A percentile compares a stretch with the other conserved stretches of the same genome.
Evolutionary conservation across 1,140 invertebrate genomes (phyloP).

Genomic region (Araneus ventricosus): DNA sequence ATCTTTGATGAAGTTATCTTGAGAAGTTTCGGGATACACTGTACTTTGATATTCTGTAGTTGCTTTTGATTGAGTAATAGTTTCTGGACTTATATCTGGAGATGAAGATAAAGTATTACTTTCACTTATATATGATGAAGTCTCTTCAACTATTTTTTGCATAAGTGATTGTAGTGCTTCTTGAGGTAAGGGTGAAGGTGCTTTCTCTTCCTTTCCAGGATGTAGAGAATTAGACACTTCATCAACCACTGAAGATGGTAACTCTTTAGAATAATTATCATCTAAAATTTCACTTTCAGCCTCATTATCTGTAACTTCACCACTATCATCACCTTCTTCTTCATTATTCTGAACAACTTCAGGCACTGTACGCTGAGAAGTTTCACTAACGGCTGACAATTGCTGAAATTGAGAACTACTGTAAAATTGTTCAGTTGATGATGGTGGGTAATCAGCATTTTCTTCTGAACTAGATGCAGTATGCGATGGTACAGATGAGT

Average conservation of each 20-base stretch:
- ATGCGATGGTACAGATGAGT: not conserved
- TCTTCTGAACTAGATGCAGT: not conserved
- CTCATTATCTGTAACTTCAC: not conserved
- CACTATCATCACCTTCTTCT: slow-evolving; percentile 7
- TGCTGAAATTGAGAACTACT: not conserved
- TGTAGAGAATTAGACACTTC: not conserved
- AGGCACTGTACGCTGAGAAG: not conserved
- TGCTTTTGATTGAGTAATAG: not conserved
- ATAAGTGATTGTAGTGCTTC: not conserved
- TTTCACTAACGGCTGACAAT: no score
- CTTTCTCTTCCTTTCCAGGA: not conserved
- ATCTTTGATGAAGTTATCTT: not conserved
- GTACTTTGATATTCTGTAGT: not conserved
- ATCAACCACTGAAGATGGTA: not conserved
- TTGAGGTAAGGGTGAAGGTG: not conserved
- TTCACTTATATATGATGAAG: not conserved
- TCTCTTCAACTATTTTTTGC: not conserved
- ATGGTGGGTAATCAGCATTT: not conserved
- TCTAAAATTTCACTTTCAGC: not conserved
- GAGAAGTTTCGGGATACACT: no score
- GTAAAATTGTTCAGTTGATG: not conserved
- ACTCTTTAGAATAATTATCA: not conserved
- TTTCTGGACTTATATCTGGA: not conserved
- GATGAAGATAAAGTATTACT: not conserved
- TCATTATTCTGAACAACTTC: not conserved